These are phyloP conservation scores for Palythoa grandiflora DNA, from an alignment of 92 coral and sea anemone genomes.

Conservation along the genomic window DNA sequence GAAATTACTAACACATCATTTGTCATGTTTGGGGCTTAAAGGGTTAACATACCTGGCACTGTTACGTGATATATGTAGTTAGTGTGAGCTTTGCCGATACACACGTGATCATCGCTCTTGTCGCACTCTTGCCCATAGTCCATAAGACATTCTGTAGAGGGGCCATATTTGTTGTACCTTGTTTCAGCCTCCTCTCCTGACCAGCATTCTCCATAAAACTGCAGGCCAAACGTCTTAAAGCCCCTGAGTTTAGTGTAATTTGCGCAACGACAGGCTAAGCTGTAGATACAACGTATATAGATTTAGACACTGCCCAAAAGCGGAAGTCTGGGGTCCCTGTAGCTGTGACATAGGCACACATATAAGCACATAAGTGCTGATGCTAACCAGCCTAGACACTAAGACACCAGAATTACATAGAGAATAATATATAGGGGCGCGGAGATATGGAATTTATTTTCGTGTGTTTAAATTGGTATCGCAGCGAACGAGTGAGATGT, in stretches of 20 bases:
- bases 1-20: too few relatives aligned
- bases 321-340: too few relatives aligned
- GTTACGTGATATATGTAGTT: background rate
- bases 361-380: too few relatives aligned
- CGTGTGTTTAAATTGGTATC: too few relatives aligned
- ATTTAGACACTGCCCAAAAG: too few relatives aligned
- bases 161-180: background rate
- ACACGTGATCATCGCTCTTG: background rate
- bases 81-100: background rate
- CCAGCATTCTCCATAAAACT: slow-evolving; percentile 28
- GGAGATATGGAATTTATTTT: too few relatives aligned
- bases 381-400: too few relatives aligned
- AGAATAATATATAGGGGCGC: too few relatives aligned
- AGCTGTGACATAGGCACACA: too few relatives aligned
- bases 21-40: too few relatives aligned
- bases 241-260: background rate
- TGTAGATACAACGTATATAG: background rate
- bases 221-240: background rate
- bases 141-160: background rate
- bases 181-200: background rate
- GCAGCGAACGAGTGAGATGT: too few relatives aligned
- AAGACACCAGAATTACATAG: too few relatives aligned
- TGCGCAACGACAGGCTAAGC: background rate
- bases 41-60: background rate
- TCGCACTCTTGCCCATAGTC: background rate